These are phyloP conservation scores for Oxyteleia sp. DNA, from an alignment of 2,888 invertebrate genomes.

Conservation along the genomic window DNA sequence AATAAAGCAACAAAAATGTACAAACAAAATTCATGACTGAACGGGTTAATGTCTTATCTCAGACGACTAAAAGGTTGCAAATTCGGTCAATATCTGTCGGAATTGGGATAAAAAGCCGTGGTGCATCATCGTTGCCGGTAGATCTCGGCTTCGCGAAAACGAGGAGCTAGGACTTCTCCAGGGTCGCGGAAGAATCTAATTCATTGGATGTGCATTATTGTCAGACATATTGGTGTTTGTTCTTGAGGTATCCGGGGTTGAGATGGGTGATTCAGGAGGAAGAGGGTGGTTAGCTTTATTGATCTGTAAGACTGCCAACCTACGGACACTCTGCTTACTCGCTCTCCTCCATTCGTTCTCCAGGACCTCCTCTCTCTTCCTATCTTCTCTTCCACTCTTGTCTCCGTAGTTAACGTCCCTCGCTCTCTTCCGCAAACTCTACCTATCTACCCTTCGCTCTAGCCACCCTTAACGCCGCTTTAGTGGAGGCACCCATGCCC, in stretches of 20 bases:
- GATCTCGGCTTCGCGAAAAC: background rate
- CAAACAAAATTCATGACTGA: too few species aligned
- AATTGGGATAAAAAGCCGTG: background rate
- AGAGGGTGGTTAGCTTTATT: conserved; percentile 88
- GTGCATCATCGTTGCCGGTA: background rate
- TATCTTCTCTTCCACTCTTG: conserved; percentile 73
- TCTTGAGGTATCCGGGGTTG: conserved; percentile 84
- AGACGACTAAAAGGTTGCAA: background rate
- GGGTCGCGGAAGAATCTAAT: conserved; percentile 83
- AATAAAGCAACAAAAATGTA: too few species aligned
- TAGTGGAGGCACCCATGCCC: conserved; percentile 82
- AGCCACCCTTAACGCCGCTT: conserved; percentile 86
- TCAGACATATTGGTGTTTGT: conserved; percentile 87
- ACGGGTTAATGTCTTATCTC: background rate
- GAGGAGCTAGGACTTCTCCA: conserved; percentile 4
- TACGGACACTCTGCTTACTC: conserved; percentile 81
- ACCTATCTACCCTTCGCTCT: conserved; percentile 80
- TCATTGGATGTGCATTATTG: conserved; percentile 85
- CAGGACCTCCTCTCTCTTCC: conserved; percentile 73
- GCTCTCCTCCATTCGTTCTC: conserved; percentile 73
- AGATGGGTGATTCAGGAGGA: conserved; percentile 79
- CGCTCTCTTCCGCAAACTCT: conserved; percentile 79
- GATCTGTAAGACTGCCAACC: conserved; percentile 88
- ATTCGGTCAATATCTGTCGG: background rate
- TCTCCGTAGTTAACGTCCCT: conserved; percentile 76